phyloP scores from a whole-genome alignment of 2,888 invertebrate genomes.

The Drosophila incognita region DNA sequence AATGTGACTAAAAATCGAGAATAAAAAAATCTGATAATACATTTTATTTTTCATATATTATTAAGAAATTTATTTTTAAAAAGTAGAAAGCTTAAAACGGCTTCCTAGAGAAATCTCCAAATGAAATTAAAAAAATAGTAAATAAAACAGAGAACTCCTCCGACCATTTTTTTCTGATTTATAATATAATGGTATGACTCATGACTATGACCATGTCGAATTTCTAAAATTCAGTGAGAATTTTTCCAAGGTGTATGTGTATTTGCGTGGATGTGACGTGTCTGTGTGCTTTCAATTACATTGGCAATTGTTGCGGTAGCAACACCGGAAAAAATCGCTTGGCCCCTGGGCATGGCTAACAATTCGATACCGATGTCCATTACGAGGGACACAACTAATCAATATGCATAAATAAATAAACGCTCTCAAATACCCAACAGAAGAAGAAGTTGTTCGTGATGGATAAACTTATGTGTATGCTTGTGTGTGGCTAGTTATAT shows the following conservation, averaged over 20 bases:
- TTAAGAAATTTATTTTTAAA: not conserved
- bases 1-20: not conserved
- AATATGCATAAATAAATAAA: conserved; percentile 74
- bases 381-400: conserved; percentile 52
- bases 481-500: not conserved
- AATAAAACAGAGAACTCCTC: too few species aligned
- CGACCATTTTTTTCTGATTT: not conserved
- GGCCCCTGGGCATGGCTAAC: conserved; percentile 42
- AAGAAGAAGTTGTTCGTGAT: conserved; percentile 4
- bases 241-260: not conserved
- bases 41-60: not conserved
- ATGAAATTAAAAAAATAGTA: not conserved
- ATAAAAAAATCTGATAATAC: not conserved
- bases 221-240: not conserved
- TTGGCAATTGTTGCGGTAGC: conserved; percentile 73
- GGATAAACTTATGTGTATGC: not conserved
- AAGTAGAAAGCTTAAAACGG: not conserved
- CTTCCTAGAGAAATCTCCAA: not conserved
- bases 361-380: conserved; percentile 37
- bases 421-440: conserved; percentile 45
- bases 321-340: conserved; percentile 50
- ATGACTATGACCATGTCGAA: too few species aligned
- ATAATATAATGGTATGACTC: not conserved
- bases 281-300: conserved; percentile 65
- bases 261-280: not conserved